phyloP scores from a whole-genome alignment of 2,888 invertebrate genomes.

The Mesorhabditis belari region DNA sequence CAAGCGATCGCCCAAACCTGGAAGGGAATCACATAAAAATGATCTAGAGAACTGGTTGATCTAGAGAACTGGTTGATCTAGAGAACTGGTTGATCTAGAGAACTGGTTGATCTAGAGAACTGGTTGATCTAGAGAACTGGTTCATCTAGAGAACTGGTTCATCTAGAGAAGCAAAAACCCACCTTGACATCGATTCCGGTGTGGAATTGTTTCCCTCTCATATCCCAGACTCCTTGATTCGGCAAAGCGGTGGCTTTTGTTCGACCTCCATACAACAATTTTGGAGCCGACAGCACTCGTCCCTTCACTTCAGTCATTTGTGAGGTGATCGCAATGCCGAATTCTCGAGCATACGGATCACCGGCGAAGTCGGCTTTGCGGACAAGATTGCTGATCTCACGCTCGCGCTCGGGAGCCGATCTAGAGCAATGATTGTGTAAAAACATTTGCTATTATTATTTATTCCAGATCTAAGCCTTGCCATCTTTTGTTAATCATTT shows the following conservation, averaged over 20 bases:
- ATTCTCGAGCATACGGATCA: conserved; percentile 96
- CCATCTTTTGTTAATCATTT: too few species aligned
- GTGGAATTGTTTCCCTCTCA: conserved; percentile 99
- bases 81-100: too few species aligned
- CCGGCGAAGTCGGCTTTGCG: conserved; percentile 96
- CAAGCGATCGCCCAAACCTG: conserved; percentile 99
- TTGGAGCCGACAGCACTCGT: conserved; percentile 93
- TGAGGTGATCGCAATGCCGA: conserved; percentile 92
- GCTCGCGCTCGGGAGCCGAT: conserved; percentile 82
- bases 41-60: too few species aligned
- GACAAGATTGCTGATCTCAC: conserved; percentile 92
- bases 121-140: too few species aligned
- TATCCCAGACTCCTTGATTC: conserved; percentile 99
- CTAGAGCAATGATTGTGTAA: too few species aligned
- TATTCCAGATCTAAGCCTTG: too few species aligned
- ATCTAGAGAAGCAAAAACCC: too few species aligned
- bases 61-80: too few species aligned
- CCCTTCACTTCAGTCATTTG: conserved; percentile 99
- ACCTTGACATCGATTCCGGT: conserved; percentile 91
- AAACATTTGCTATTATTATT: too few species aligned
- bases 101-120: too few species aligned
- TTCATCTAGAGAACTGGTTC: too few species aligned
- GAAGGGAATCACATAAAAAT: too few species aligned
- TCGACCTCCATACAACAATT: conserved; percentile 95
- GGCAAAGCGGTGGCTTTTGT: conserved; percentile 80